Evolutionary conservation across 2,113 vertebrate genomes (phyloP), one percentile per base, ranked within the genome.

Genomic region (Meleagris gallopavo): DNA sequence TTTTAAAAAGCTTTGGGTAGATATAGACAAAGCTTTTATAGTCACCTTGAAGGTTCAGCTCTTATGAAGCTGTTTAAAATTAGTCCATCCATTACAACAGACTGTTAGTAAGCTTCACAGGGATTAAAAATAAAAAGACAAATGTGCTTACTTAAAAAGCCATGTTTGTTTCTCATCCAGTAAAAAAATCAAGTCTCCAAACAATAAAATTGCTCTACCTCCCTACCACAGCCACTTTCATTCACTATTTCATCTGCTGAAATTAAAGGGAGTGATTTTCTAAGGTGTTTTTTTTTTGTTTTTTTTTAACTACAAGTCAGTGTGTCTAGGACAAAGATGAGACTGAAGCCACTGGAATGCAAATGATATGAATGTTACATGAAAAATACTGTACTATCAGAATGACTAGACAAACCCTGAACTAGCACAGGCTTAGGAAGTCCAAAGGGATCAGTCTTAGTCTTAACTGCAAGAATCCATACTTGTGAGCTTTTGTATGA

Each of bases 381-480:
- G 0, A 46, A 84, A 87, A 81, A 57, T 22, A 34, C 30, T 67
- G 6, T 67, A 32, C 79, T 72, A 24, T n/a, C 34, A 50, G 52
- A 69, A 54, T 34, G 73, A 81, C 36, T 36, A 69, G 38, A 54
- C 24, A 48, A 90, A 65, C 22, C 61, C 20, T 22, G 13, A 87
- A 34, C 30, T 82, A 43, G 2, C 43, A 27, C 38, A 70, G 74
- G 48, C 75, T 86, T 36, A 38, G 45, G 55, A 91, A 95, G 41
- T 84, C 43, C 45, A 32, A 40, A 8, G 60, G 50, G 36, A 83
- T 40, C 89, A 66, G 79, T 91, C 58, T 86, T 43, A 62, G 87
- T 70, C 45, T 94, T 94, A 58, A 66, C 9, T 69, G 70, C 70
- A 92, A 85, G 95, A 89, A 52, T 52, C 27, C 11, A 8, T 13